Evolutionary conservation across 2,888 invertebrate species (phyloP).

Genomic region (Meganola albula): DNA sequence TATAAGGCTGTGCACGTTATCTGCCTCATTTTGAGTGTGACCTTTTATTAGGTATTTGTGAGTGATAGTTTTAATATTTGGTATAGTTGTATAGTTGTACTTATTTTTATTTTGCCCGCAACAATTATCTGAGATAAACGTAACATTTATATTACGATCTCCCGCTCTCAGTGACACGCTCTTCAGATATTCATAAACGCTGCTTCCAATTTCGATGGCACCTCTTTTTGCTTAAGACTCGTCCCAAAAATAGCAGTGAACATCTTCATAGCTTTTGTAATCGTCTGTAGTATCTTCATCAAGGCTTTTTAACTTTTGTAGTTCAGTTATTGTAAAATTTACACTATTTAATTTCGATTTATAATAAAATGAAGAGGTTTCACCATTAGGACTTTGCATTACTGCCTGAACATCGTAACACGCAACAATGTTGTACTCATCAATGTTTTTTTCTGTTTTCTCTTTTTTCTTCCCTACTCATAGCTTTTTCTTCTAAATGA

Average conservation of each 20-base stretch:
- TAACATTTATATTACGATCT: background rate
- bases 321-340: constrained; percentile 3
- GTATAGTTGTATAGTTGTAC: too few relatives aligned
- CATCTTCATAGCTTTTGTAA: background rate
- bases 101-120: background rate
- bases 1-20: background rate
- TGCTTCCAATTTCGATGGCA: constrained; percentile 2
- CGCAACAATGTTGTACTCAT: constrained; percentile 4
- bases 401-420: constrained; percentile 13
- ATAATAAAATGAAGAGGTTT: constrained; percentile 11
- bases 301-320: background rate
- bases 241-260: constrained; percentile 2
- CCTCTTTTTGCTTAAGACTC: constrained; percentile 4
- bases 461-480: constrained; percentile 16
- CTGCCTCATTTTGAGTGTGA: constrained; percentile 2
- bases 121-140: background rate
- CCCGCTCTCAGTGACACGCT: background rate
- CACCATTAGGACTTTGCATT: constrained; percentile 12
- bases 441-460: constrained; percentile 12
- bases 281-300: background rate
- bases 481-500: constrained; percentile 19
- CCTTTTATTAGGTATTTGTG: constrained; percentile 1
- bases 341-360: constrained; percentile 12
- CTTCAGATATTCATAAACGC: background rate
- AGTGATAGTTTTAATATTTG: constrained; percentile 1